Evolutionary conservation across 2,888 invertebrate species (phyloP), one percentile per base, ranked within the genome.

Genomic region (Sphinx pinastri): DNA sequence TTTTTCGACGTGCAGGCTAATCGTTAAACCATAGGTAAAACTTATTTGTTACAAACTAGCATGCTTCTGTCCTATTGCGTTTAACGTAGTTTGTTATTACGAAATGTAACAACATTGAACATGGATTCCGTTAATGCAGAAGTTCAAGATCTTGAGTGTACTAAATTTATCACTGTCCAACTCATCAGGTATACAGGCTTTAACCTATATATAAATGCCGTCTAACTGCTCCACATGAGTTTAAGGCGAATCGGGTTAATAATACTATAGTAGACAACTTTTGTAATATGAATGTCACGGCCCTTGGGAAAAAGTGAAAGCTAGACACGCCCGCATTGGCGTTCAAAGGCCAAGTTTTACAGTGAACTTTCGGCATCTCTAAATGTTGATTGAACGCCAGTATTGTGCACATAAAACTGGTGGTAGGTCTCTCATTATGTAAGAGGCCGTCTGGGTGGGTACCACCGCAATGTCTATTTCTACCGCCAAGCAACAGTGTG

Each of bases 251-350:
- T 81, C 74, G 81, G 81, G 77, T 84, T 81, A 73, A 72, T 77
- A 75, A 82, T 81, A 80, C 84, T 84, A 84, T 79, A 82, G 79
- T 78, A 76, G 76, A 76, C 76, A 76, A 82, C 83, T 85, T 84
- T 83, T 79, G 79, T 77, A 83, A 81, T 82, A 83, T 81, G 76
- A 83, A 82, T 81, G 83, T 80, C 80, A 77, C 72, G 76, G 74
- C 75, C 75, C 74, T 77, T 73, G 74, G 76, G 72, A 72, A 79
- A 63, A 54, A 38, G 38, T 38, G 38, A 38, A 19, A 14, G 60
- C 14, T 14, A 45, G 69, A 52, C n/a, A 13, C 51, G 60, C 60
- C 38, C 31, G 67, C 38, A 52, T n/a, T 38, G 8, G 31, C 51
- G 31, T 31, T 67, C 31, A 10, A 13, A 31, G 68, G 73, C 70